These are phyloP conservation scores for Isoperla grammatica DNA, from an alignment of 2,888 invertebrate species.

Conservation along the genomic window DNA sequence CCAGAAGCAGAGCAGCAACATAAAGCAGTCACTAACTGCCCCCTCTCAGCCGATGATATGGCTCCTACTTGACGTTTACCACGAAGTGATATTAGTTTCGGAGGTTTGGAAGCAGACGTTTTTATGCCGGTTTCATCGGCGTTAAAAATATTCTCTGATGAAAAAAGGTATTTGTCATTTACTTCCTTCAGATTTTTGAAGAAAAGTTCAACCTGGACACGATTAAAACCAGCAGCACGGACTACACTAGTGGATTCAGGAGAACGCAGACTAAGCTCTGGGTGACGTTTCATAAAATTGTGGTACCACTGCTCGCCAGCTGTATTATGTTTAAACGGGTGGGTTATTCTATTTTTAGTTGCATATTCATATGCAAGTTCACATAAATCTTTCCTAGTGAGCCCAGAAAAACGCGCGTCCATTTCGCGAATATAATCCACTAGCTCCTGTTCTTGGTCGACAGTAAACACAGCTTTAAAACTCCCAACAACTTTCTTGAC, in stretches of 20 bases:
- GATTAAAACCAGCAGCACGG: conserved; percentile 36
- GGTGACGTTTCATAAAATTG: conserved; percentile 35
- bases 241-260: conserved; percentile 37
- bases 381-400: too few species aligned
- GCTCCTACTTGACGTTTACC: conserved; percentile 38
- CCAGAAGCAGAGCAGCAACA: conserved; percentile 37
- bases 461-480: too few species aligned
- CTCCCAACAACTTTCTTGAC: too few species aligned
- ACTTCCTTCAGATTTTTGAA: conserved; percentile 30
- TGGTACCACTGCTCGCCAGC: conserved; percentile 35
- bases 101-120: conserved; percentile 20
- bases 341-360: too few species aligned
- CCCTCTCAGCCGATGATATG: conserved; percentile 39
- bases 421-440: too few species aligned
- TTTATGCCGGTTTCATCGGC: conserved; percentile 27
- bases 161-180: conserved; percentile 18
- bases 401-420: too few species aligned
- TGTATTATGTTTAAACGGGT: too few species aligned
- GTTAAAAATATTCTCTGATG: conserved; percentile 17
- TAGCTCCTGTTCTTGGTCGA: too few species aligned
- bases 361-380: too few species aligned
- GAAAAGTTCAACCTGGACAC: conserved; percentile 45
- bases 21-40: conserved; percentile 35
- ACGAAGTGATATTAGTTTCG: conserved; percentile 13
- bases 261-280: conserved; percentile 33